phyloP scores from a whole-genome alignment of 2,797 vertebrate genomes.

The Leptoclinus maculatus region DNA sequence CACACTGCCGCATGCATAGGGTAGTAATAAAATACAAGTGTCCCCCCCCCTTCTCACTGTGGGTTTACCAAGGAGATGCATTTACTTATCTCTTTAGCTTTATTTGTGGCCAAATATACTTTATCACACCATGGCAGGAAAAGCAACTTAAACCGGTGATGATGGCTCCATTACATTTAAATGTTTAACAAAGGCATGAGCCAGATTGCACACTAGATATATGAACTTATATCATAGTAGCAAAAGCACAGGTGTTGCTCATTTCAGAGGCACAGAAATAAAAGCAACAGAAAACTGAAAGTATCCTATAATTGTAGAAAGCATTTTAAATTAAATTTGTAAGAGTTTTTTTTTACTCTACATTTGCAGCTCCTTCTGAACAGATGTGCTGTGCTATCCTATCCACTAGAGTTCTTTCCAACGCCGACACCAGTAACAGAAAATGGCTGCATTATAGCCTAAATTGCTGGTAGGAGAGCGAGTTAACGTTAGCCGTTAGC shows the following conservation, averaged over 20 bases:
- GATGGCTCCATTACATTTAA: background rate
- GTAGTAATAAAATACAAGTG: background rate
- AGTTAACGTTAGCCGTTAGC: too few species aligned
- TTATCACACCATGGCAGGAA: background rate
- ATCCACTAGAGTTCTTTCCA: background rate
- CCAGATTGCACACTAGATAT: background rate
- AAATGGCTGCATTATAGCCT: background rate
- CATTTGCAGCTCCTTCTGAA: background rate
- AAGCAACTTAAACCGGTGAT: background rate
- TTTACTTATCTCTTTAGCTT: background rate
- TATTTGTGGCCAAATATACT: background rate
- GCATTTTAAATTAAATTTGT: slow-evolving; percentile 22
- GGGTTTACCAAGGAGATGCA: background rate
- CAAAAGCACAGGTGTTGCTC: background rate
- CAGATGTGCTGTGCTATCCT: background rate
- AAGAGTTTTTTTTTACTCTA: slow-evolving; percentile 32
- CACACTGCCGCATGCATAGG: background rate
- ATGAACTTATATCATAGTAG: background rate
- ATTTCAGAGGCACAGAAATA: background rate
- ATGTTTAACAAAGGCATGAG: background rate
- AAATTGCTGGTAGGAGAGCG: too few species aligned
- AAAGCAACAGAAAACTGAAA: background rate
- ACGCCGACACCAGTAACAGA: background rate
- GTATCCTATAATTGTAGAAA: slow-evolving; percentile 8
- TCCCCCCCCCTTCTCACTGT: background rate